A percentile compares a stretch with the other conserved stretches of the same genome.
phyloP scores from a whole-genome alignment of 2,888 invertebrate species.

The Acleris sparsana region DNA sequence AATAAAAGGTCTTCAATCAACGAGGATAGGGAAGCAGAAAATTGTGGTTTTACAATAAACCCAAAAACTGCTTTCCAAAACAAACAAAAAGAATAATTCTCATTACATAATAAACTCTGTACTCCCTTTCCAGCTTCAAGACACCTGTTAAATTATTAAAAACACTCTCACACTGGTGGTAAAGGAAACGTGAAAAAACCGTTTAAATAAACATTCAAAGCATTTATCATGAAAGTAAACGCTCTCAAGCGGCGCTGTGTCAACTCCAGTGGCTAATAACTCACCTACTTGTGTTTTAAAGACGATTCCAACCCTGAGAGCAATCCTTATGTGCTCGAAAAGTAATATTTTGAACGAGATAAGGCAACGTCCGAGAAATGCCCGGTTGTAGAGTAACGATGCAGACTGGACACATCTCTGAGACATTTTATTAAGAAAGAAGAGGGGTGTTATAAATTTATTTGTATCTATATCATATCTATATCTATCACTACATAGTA shows the following conservation, averaged over 20 bases:
- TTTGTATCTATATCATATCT: too few species aligned
- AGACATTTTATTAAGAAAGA: too few species aligned
- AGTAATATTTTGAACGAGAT: conserved; percentile 51
- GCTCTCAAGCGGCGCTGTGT: conserved; percentile 25
- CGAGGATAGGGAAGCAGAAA: too few species aligned
- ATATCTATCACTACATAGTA: too few species aligned
- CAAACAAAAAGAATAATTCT: too few species aligned
- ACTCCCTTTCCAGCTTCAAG: neutral
- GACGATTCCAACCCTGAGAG: conserved; percentile 36
- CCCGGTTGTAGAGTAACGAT: conserved; percentile 46
- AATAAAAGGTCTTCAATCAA: too few species aligned
- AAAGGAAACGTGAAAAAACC: conserved; percentile 2
- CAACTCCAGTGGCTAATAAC: conserved; percentile 30
- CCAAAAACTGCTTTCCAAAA: too few species aligned
- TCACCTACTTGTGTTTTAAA: conserved; percentile 33
- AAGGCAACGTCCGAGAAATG: conserved; percentile 52
- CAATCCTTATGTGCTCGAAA: conserved; percentile 47
- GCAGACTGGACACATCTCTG: conserved; percentile 7
- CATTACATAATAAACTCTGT: too few species aligned
- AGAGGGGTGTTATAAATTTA: too few species aligned
- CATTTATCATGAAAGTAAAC: conserved; percentile 19
- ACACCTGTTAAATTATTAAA: neutral
- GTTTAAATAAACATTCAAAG: neutral
- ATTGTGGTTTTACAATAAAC: too few species aligned
- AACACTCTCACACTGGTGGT: conserved; percentile 7